phyloP scores from a whole-genome alignment of 2,888 invertebrate genomes.

The Phyto melanocephala region DNA sequence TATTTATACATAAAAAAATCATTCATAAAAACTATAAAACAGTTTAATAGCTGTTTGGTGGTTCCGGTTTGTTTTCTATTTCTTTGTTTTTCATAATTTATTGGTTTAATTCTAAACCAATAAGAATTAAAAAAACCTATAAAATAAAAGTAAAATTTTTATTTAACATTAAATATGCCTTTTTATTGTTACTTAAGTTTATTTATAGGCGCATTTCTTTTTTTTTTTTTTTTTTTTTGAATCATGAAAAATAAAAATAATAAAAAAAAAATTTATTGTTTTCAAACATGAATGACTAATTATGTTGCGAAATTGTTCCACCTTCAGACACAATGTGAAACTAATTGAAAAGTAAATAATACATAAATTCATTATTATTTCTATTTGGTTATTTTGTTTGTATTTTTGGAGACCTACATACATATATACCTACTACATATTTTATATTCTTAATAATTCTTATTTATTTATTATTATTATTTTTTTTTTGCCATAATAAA shows the following conservation, averaged over 20 bases:
- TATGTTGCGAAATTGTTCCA: conserved; percentile 53
- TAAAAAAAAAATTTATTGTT: conserved; percentile 6
- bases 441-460: neutral
- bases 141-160: neutral
- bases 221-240: conserved; percentile 32
- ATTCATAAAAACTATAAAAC: conserved; percentile 37
- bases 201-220: conserved; percentile 12
- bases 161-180: neutral
- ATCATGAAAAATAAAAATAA: neutral
- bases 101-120: conserved; percentile 1
- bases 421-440: neutral
- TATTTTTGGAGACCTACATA: conserved; percentile 17
- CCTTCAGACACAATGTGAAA: conserved; percentile 64
- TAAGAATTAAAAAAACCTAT: neutral
- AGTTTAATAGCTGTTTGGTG: conserved; percentile 26
- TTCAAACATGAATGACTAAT: conserved; percentile 49
- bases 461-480: neutral
- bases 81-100: neutral
- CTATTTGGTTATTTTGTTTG: neutral
- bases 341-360: conserved; percentile 56
- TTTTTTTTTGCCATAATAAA: neutral
- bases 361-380: conserved; percentile 5
- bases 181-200: neutral
- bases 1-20: conserved; percentile 10
- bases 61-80: conserved; percentile 26